phyloP scores from a whole-genome alignment of 2,797 vertebrate species.

The Ctenochaetus hawaiiensis region DNA sequence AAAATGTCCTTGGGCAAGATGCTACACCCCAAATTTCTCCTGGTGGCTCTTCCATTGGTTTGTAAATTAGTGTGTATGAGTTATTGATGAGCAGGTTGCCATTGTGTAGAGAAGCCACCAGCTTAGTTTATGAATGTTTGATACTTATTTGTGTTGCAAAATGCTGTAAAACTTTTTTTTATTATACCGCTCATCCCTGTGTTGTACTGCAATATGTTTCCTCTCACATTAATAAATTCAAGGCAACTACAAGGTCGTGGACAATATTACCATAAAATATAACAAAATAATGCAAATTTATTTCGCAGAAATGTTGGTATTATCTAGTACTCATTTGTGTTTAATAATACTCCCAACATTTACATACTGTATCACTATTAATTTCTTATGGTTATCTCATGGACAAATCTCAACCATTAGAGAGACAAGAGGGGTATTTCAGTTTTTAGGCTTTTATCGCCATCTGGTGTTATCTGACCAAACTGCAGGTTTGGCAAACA shows the following conservation, averaged over 20 bases:
- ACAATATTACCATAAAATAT: slow-evolving; percentile 1
- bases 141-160: neutral
- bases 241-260: neutral
- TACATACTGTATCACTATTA: neutral
- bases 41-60: no score
- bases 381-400: neutral
- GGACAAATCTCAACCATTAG: neutral
- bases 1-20: no score
- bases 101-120: no score
- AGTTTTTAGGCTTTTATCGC: slow-evolving; percentile 17
- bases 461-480: slow-evolving; percentile 38
- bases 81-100: no score
- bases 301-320: neutral
- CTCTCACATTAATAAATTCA: neutral
- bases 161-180: neutral
- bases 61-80: no score
- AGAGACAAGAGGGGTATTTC: neutral
- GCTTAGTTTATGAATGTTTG: no score
- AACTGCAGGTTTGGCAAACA: slow-evolving; percentile 42
- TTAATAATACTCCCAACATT: neutral
- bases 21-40: no score
- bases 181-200: no score
- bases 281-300: neutral
- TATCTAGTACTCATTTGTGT: neutral
- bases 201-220: neutral